Conservation (phyloP, 2,113 vertebrate genomes). For the Microcebus lehilahytsara region DNA sequence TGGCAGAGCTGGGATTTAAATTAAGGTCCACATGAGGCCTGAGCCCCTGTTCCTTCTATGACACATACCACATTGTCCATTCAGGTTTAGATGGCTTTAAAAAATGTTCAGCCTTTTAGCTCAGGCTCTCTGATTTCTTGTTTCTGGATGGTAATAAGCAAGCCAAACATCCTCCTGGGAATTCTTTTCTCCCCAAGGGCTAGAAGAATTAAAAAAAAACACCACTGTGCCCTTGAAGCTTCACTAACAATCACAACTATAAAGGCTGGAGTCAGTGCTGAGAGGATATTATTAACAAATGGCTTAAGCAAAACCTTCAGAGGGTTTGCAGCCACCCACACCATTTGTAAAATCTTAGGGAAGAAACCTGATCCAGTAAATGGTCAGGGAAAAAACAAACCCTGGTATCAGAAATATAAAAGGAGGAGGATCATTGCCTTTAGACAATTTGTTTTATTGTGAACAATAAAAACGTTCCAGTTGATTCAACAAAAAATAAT, state of each 20-base stretch:
- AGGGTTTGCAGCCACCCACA: slow-evolving; percentile 43
- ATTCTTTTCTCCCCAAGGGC: not conserved
- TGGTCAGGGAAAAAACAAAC: slow-evolving; percentile 53
- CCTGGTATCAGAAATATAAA: slow-evolving; percentile 50
- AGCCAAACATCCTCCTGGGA: slow-evolving; percentile 45
- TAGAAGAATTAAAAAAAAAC: slow-evolving; percentile 30
- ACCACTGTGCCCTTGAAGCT: not conserved
- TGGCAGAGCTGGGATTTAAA: not conserved
- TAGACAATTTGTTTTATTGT: slow-evolving; percentile 42
- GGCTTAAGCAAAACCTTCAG: slow-evolving; percentile 44
- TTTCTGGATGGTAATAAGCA: slow-evolving; percentile 37
- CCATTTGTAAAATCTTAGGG: slow-evolving; percentile 53
- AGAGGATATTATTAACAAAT: slow-evolving; percentile 51
- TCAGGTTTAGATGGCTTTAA: not conserved
- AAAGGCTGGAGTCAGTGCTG: slow-evolving; percentile 31
- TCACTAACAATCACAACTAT: slow-evolving; percentile 32
- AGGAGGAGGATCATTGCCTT: slow-evolving; percentile 22
- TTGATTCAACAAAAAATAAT: slow-evolving; percentile 57
- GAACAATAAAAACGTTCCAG: slow-evolving; percentile 21
- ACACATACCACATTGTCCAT: not conserved
- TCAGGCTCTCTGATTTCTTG: not conserved
- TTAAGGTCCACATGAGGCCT: not conserved
- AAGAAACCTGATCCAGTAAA: slow-evolving; percentile 50
- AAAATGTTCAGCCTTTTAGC: slow-evolving; percentile 4
- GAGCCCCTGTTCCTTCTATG: not conserved